Evolutionary conservation across 2,113 vertebrate species (phyloP).

Genomic region (Mungos mungo): DNA sequence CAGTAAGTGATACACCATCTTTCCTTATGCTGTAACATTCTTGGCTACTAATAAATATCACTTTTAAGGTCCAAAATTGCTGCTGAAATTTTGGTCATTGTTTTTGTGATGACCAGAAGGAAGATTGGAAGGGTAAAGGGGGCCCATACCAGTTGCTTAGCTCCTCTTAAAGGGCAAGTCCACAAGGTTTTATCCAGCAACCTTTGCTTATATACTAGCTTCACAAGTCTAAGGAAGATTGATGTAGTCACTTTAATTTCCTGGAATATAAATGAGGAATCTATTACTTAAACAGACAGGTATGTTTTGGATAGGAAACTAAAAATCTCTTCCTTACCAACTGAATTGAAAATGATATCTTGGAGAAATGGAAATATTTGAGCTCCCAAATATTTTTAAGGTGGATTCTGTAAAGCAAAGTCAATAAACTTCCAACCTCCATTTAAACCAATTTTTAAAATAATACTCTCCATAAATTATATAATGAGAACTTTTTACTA

Average conservation of each 20-base stretch:
- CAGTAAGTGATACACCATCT: neutral
- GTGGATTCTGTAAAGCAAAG: neutral
- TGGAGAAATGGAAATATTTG: neutral
- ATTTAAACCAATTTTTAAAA: neutral
- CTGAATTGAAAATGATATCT: slow-evolving; percentile 21
- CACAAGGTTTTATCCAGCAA: neutral
- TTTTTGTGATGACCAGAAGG: neutral
- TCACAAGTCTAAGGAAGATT: neutral
- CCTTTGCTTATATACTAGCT: neutral
- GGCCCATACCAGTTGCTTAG: neutral
- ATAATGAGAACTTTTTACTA: neutral
- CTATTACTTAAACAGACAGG: neutral
- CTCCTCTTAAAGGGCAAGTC: neutral
- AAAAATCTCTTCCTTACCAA: neutral
- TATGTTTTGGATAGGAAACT: neutral
- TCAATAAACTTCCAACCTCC: neutral
- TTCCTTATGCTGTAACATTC: neutral
- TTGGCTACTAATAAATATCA: neutral
- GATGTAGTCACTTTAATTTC: neutral
- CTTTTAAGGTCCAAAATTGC: neutral
- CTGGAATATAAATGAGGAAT: neutral
- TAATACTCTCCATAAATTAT: neutral
- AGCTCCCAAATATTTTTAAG: neutral
- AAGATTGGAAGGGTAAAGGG: neutral
- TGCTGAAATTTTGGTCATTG: slow-evolving; percentile 2